Conservation (phyloP, 2,797 vertebrate species). For the Leptodactylus fallax region DNA sequence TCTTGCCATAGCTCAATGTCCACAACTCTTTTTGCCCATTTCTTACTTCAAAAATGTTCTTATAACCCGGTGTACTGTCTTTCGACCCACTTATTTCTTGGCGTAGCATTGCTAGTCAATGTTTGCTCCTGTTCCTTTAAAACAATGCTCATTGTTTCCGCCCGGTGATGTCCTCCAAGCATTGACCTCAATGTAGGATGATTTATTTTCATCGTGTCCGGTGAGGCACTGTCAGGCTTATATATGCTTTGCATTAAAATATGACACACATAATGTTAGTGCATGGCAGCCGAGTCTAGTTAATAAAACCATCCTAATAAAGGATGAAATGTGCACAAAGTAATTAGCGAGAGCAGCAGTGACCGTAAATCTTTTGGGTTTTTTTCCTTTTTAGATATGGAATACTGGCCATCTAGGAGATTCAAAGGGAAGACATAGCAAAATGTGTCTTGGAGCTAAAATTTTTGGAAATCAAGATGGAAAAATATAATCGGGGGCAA, state of each 20-base stretch:
- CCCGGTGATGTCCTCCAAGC: not conserved
- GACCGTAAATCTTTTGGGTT: conserved; percentile 27
- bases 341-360: conserved; percentile 40
- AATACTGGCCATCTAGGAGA: not conserved
- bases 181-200: conserved; percentile 14
- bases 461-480: too few relatives aligned
- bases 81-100: too few relatives aligned
- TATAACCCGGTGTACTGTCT: too few relatives aligned
- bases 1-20: too few relatives aligned
- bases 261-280: not conserved
- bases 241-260: conserved; percentile 30
- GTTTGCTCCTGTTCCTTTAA: not conserved
- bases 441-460: too few relatives aligned
- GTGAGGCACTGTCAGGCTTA: conserved; percentile 32
- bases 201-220: conserved; percentile 12
- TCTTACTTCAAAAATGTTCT: too few relatives aligned
- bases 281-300: conserved; percentile 13
- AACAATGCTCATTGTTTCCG: not conserved
- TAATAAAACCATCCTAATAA: conserved; percentile 42
- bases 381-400: not conserved
- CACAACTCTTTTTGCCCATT: too few relatives aligned
- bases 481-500: not conserved
- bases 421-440: not conserved
- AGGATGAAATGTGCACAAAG: conserved; percentile 35
- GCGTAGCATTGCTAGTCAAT: not conserved